phyloP scores from a whole-genome alignment of 2,797 vertebrate genomes.

The Danio aesculapii region DNA sequence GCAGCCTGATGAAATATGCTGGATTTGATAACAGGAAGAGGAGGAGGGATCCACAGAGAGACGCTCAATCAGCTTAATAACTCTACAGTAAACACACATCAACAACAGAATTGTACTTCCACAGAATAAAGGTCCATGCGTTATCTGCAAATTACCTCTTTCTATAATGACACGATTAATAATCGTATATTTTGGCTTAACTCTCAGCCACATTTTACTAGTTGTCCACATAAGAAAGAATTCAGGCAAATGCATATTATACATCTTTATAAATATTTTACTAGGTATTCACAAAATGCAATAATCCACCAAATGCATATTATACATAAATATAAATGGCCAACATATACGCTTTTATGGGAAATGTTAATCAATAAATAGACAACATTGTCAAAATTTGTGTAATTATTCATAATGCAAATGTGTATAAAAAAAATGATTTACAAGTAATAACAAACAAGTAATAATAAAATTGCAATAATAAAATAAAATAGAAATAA shows the following conservation, averaged over 20 bases:
- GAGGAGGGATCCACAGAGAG: background rate
- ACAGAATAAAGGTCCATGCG: background rate
- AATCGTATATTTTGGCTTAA: background rate
- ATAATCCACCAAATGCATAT: too few relatives aligned
- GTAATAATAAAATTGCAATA: too few relatives aligned
- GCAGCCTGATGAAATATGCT: conserved; percentile 13
- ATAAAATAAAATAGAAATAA: too few relatives aligned
- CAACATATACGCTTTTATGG: background rate
- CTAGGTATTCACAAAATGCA: background rate
- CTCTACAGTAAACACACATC: background rate
- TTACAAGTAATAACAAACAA: too few relatives aligned
- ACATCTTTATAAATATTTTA: background rate
- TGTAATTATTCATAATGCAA: background rate
- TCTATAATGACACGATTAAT: background rate
- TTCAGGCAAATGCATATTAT: too few relatives aligned
- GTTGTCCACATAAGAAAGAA: too few relatives aligned
- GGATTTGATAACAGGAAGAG: conserved; percentile 13
- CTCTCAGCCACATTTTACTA: background rate
- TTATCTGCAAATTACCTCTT: background rate
- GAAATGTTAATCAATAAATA: background rate
- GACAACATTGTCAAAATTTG: background rate
- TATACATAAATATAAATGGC: too few relatives aligned
- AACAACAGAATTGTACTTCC: background rate
- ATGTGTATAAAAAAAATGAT: too few relatives aligned
- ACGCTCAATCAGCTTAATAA: conserved; percentile 35